phyloP scores from a whole-genome alignment of 2,113 vertebrate genomes.

The Aplodontia rufa region DNA sequence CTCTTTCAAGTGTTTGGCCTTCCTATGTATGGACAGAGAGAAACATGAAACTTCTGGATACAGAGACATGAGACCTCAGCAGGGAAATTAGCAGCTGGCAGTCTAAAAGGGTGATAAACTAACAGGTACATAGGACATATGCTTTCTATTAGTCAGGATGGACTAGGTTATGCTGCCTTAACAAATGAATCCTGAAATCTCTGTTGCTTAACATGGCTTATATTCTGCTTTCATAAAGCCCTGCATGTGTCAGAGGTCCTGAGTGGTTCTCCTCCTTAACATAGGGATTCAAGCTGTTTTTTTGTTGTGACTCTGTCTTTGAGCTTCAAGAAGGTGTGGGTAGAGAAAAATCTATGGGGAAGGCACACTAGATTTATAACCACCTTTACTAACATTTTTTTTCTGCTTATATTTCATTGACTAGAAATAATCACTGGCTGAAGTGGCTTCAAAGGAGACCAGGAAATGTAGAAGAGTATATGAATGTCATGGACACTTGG shows the following conservation, averaged over 20 bases:
- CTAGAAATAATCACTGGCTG: background rate
- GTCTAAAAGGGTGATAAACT: background rate
- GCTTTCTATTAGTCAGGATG: background rate
- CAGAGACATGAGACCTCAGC: background rate
- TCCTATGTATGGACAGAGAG: background rate
- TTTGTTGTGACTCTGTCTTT: background rate
- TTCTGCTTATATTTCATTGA: background rate
- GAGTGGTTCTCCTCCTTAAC: background rate
- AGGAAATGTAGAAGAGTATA: background rate
- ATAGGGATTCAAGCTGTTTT: background rate
- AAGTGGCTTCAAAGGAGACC: background rate
- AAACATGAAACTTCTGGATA: background rate
- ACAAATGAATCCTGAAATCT: background rate
- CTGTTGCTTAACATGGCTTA: background rate
- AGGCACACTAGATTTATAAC: background rate
- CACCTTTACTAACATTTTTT: background rate
- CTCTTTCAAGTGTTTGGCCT: background rate
- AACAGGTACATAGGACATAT: no score
- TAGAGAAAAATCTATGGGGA: background rate
- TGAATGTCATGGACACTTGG: background rate
- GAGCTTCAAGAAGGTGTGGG: background rate
- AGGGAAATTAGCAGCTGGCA: background rate
- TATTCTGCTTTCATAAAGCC: background rate
- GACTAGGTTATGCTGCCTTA: background rate
- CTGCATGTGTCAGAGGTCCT: background rate